These are phyloP conservation scores for Ctenopoma multispine DNA, from an alignment of 2,797 vertebrate genomes.

Conservation along the genomic window DNA sequence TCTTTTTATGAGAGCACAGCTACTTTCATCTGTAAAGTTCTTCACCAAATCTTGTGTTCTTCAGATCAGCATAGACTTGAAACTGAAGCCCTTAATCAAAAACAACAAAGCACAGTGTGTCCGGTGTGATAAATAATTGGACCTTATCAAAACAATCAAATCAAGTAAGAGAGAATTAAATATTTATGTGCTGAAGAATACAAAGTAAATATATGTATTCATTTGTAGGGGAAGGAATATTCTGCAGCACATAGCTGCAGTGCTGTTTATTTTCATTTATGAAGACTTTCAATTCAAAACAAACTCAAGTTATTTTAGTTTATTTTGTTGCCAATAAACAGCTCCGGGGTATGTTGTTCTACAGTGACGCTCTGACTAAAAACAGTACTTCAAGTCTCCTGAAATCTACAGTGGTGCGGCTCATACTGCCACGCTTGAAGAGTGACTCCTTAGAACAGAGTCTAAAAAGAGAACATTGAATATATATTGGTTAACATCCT, in stretches of 20 bases:
- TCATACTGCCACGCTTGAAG: slow-evolving; percentile 78
- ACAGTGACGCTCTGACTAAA: slow-evolving; percentile 72
- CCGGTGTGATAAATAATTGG: slow-evolving; percentile 74
- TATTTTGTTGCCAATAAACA: slow-evolving; percentile 86
- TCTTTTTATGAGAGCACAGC: slow-evolving; percentile 59
- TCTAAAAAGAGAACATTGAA: slow-evolving; percentile 84
- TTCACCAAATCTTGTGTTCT: slow-evolving; percentile 53
- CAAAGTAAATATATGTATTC: slow-evolving; percentile 74
- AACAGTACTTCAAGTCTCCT: slow-evolving; percentile 84
- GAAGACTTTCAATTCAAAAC: slow-evolving; percentile 89
- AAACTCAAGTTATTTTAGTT: slow-evolving; percentile 89
- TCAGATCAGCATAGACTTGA: slow-evolving; percentile 76
- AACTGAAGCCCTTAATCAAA: slow-evolving; percentile 73
- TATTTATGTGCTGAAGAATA: slow-evolving; percentile 52
- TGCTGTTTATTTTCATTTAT: slow-evolving; percentile 89
- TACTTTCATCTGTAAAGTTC: slow-evolving; percentile 81
- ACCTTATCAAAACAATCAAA: slow-evolving; percentile 67
- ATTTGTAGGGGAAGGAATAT: slow-evolving; percentile 51
- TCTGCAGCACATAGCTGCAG: slow-evolving; percentile 71
- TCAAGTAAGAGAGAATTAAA: slow-evolving; percentile 63
- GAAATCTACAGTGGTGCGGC: slow-evolving; percentile 68
- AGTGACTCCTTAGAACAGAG: slow-evolving; percentile 80
- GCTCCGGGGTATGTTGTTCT: slow-evolving; percentile 83
- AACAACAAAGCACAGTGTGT: slow-evolving; percentile 59
- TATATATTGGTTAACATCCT: slow-evolving; percentile 88